Evolutionary conservation across 2,113 vertebrate genomes (phyloP).

Genomic region (Xyrauchen texanus): DNA sequence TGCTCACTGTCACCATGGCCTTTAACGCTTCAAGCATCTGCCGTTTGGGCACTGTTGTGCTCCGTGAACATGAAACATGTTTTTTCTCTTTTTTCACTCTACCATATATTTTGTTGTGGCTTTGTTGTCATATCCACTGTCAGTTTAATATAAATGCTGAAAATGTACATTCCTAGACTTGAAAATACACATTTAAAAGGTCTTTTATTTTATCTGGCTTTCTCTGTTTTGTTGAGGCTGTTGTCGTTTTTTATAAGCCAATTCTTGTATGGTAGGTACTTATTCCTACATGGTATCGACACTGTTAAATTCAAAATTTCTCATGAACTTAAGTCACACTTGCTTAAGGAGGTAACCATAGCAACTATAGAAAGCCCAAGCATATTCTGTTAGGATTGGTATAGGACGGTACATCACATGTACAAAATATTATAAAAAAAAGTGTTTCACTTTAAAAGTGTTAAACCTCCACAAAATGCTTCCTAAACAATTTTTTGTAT

Average conservation of each 20-base stretch:
- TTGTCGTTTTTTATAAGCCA: neutral
- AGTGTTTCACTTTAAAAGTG: too few relatives aligned
- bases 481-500: too few relatives aligned
- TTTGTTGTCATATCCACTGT: conserved; percentile 5
- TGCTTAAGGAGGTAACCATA: too few relatives aligned
- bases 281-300: too few relatives aligned
- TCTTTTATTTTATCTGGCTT: neutral
- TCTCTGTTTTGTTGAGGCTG: neutral
- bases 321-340: too few relatives aligned
- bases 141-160: neutral
- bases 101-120: neutral
- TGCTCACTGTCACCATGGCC: conserved; percentile 17
- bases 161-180: neutral
- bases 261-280: neutral
- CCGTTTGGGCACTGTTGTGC: neutral
- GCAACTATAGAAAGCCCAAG: too few relatives aligned
- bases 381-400: too few relatives aligned
- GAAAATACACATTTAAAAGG: neutral
- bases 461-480: too few relatives aligned
- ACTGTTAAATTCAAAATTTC: too few relatives aligned
- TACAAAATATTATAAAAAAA: too few relatives aligned
- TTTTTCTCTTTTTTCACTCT: neutral
- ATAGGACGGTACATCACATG: too few relatives aligned
- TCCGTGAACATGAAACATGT: neutral
- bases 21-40: neutral